Conservation (phyloP, 2,888 invertebrate genomes). For the Trichopria drosophilae region DNA sequence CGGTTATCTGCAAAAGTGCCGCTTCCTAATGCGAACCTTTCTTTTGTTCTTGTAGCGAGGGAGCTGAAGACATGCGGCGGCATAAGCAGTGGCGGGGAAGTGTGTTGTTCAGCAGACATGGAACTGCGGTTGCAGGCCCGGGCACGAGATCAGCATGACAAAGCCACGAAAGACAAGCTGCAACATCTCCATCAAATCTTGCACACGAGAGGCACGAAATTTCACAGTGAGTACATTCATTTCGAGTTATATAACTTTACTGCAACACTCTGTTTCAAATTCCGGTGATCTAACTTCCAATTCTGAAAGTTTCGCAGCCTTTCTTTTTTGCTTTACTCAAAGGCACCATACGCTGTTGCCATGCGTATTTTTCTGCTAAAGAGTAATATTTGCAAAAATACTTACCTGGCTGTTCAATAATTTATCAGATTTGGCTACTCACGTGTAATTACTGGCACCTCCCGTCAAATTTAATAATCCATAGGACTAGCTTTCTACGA, state of each 20-base stretch:
- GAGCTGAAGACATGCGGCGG: conserved; percentile 55
- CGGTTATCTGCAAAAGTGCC: too few relatives aligned
- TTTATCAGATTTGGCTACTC: too few relatives aligned
- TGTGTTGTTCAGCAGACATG: conserved; percentile 70
- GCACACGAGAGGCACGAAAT: conserved; percentile 75
- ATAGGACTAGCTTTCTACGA: too few relatives aligned
- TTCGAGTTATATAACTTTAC: too few relatives aligned
- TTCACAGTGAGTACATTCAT: conserved; percentile 74
- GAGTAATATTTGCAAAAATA: too few relatives aligned
- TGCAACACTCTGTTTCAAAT: background rate
- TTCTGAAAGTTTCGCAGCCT: too few relatives aligned
- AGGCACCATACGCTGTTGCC: too few relatives aligned
- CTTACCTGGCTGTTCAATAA: too few relatives aligned
- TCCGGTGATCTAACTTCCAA: background rate
- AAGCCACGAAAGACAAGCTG: conserved; percentile 74
- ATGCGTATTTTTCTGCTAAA: too few relatives aligned
- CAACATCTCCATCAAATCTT: conserved; percentile 75
- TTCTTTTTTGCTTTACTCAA: too few relatives aligned
- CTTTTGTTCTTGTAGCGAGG: conserved; percentile 45
- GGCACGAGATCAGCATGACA: conserved; percentile 75
- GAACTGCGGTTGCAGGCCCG: conserved; percentile 72
- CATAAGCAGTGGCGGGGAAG: conserved; percentile 54
- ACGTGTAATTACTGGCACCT: too few relatives aligned
- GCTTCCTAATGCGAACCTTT: background rate
- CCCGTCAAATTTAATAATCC: too few relatives aligned